Evolutionary conservation across 2,113 vertebrate species (phyloP).

Genomic region (Corythornis vintsioides): DNA sequence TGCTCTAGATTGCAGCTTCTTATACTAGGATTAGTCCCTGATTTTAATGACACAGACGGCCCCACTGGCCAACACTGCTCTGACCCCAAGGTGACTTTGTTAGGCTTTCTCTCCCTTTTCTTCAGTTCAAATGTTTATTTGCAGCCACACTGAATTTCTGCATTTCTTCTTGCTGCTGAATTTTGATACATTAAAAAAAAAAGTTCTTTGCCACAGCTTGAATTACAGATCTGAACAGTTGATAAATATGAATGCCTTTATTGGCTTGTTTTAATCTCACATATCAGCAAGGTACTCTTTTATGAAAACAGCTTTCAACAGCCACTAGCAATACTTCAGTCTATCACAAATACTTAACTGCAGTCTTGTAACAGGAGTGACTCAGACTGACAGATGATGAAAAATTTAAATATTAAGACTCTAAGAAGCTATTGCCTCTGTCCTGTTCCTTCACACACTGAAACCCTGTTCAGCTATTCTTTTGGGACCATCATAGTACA

Average conservation of each 20-base stretch:
- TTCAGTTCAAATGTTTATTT: neutral
- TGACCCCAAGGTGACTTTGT: neutral
- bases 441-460: neutral
- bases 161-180: neutral
- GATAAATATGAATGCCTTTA: neutral
- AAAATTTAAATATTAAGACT: neutral
- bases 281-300: neutral
- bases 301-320: neutral
- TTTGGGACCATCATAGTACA: constrained; percentile 3
- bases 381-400: neutral
- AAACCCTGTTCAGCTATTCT: constrained; percentile 30
- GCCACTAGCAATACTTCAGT: neutral
- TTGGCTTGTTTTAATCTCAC: neutral
- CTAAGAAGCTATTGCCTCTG: neutral
- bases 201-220: neutral
- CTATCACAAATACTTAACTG: neutral
- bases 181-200: neutral
- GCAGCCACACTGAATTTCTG: neutral
- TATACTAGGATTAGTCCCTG: neutral
- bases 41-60: neutral
- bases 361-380: neutral
- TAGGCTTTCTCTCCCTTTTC: neutral
- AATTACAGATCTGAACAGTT: constrained; percentile 26
- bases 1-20: neutral
- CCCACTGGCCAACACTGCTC: neutral